Base-by-base conservation (phyloP, 2,888 invertebrate genomes). In the Deilephila elpenor region DNA sequence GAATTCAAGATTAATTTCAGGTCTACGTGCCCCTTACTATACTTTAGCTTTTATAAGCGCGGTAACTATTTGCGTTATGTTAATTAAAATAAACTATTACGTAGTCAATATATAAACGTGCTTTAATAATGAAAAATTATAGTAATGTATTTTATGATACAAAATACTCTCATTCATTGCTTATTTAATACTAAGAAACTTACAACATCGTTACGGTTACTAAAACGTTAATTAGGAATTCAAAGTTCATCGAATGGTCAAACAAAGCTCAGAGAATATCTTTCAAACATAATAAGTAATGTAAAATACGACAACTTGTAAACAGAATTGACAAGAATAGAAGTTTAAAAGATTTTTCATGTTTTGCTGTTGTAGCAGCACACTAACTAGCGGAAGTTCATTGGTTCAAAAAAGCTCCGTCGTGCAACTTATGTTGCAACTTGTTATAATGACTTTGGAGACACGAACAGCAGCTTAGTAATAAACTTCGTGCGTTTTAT, bases 401-500 rank as follows among this genome's bases (percentile, higher is more conserved):
- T n/a, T 56, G 56, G 56, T 56, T 56, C n/a, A n/a, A 56, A 56
- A 56, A 56, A 56, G 19, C 56, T 19, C 6, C 17, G 19, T 56
- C 56, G n/a, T 56, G 56, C n/a, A 56, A 56, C 56, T 56, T 56
- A n/a, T 56, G 56, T 56, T 56, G 56, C 56, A 56, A 56, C 56
- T 56, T n/a, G 56, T 56, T 56, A 56, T 56, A 56, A 56, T 56
- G 56, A 56, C 56, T 56, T 56, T 5, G n/a, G n/a, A 56, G 56
- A 56, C n/a, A 56, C n/a, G 56, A 56, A 56, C 56, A 4, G 7
- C n/a, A 56, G n/a, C 56, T 56, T n/a, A 17, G n/a, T 17, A n/a
- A 44, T 44, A 14, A 44, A 44, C 44, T 44, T 44, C 11, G 14
- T 14, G 44, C 44, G 44, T 11, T 44, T 44, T 44, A 44, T 44